Base-by-base conservation (phyloP, 2,113 vertebrate genomes). In the Megaceryle maxima region DNA sequence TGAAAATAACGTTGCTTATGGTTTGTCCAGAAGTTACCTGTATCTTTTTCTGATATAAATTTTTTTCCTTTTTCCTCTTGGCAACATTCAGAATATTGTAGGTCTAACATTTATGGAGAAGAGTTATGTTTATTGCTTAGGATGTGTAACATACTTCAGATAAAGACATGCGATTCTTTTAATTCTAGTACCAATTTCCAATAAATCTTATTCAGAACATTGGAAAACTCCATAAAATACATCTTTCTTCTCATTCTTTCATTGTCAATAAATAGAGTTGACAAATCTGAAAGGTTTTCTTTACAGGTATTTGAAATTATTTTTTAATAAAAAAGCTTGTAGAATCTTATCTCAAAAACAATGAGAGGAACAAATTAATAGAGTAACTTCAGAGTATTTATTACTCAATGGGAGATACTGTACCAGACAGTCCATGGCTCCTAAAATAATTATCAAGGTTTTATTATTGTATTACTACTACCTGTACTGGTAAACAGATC, bases 391-490 rank as follows among this genome's bases (percentile, higher is more conserved):
- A 63, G 93, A 80, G 57, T 74, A 62, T 66, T 90, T 95, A 96
- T 97, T 96, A 86, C 93, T 96, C 57, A 39, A 79, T 50, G 15
- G 19, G 31, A 92, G 78, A 96, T 97, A 90, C 80, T 19, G 80
- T 81, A 83, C 84, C 96, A 96, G 94, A 95, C 93, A 84, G 84
- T 80, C 33, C 81, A 56, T 84, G 72, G 57, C n/a, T 84, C 55
- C 11, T 18, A 66, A 95, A 91, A 80, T 68, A 92, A 74, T 81
- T 78, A 96, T 87, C 94, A 82, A 46, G 22, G 25, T 51, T 72
- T 95, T 89, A 68, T 91, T 76, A 43, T 37, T 16, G 41, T 72
- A 92, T 88, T 83, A 39, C 92, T 77, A 51, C 74, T 43, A 41
- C 59, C 22, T 56, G 24, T 11, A 60, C 66, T 82, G 62, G 66